These are phyloP conservation scores for Lordiphosa collinella DNA, from an alignment of 1,140 invertebrate species.

Conservation along the genomic window DNA sequence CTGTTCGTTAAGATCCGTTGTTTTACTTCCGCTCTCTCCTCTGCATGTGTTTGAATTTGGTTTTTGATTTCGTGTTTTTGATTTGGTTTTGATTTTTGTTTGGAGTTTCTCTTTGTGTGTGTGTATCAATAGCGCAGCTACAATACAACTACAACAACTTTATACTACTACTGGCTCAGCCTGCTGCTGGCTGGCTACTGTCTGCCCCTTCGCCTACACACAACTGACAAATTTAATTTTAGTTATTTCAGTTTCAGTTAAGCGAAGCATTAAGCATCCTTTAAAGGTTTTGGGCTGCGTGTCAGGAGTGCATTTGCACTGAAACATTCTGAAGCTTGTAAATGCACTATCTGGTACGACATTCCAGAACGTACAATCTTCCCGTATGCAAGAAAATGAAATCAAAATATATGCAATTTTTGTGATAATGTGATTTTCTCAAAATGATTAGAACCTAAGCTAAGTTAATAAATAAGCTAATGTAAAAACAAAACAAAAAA, in stretches of 20 bases:
- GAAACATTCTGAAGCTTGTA: constrained; percentile 90
- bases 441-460: constrained; percentile 26
- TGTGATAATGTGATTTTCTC: constrained; percentile 38
- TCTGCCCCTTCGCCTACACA: constrained; percentile 11
- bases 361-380: constrained; percentile 84
- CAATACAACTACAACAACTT: constrained; percentile 6
- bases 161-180: constrained; percentile 16
- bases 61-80: constrained; percentile 3
- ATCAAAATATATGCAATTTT: constrained; percentile 63
- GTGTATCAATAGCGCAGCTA: constrained; percentile 2
- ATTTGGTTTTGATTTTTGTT: constrained; percentile 11
- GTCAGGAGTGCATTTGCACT: constrained; percentile 98
- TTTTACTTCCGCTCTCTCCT: constrained; percentile 17
- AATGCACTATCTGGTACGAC: constrained; percentile 99
- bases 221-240: not conserved
- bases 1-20: not conserved
- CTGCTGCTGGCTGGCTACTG: not conserved
- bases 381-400: constrained; percentile 69
- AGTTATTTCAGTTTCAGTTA: constrained; percentile 18
- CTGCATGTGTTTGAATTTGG: constrained; percentile 38
- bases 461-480: constrained; percentile 17
- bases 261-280: constrained; percentile 42
- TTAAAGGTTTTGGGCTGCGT: constrained; percentile 88
- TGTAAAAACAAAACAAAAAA: constrained; percentile 15
- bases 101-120: constrained; percentile 12